These are phyloP conservation scores for Phasia obesa DNA, from an alignment of 2,888 invertebrate genomes.

Conservation along the genomic window DNA sequence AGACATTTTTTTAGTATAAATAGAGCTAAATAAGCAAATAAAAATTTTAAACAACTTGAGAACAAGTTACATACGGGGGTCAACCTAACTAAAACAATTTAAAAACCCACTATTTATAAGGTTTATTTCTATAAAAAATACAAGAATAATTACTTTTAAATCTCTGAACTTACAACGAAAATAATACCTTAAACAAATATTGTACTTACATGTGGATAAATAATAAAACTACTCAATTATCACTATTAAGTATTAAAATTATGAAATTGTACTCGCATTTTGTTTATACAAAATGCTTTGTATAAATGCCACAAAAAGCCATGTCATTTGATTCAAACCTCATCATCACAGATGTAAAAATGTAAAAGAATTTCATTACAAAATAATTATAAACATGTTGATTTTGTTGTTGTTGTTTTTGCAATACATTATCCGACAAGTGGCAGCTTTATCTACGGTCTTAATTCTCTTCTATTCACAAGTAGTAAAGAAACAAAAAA, in stretches of 20 bases:
- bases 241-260: too few species aligned
- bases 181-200: background rate
- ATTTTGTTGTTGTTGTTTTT: background rate
- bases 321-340: background rate
- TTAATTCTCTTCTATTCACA: background rate
- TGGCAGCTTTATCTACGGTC: conserved; percentile 27
- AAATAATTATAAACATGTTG: background rate
- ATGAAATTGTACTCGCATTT: background rate
- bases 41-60: too few species aligned
- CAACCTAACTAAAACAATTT: too few species aligned
- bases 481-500: background rate
- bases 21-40: too few species aligned
- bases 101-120: too few species aligned
- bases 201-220: too few species aligned
- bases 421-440: conserved; percentile 2
- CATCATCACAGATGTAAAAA: background rate
- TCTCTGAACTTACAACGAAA: background rate
- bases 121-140: background rate
- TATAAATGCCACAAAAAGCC: background rate
- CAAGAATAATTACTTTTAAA: conserved; percentile 6
- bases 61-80: too few species aligned
- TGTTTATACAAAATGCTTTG: conserved; percentile 28
- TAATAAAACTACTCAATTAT: too few species aligned
- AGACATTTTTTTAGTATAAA: too few species aligned
- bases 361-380: conserved; percentile 28